A percentile compares a stretch with the other conserved stretches of the same genome.
Conservation (phyloP, 2,113 vertebrate genomes). For the Ailurus styani region DNA sequence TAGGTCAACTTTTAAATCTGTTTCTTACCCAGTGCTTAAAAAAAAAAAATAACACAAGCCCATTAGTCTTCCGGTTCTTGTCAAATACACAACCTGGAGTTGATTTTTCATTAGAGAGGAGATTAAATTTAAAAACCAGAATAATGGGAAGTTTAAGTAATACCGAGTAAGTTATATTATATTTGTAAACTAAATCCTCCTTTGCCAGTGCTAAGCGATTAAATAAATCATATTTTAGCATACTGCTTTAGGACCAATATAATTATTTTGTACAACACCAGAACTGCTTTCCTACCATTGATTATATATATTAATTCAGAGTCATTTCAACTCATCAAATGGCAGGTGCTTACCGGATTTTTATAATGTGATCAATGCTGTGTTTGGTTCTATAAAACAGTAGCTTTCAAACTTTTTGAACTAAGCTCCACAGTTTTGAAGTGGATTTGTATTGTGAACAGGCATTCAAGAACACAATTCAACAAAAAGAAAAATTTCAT, state of each 20-base stretch:
- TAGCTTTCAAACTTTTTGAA: slow-evolving; percentile 12
- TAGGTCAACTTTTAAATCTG: slow-evolving; percentile 48
- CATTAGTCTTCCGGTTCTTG: slow-evolving; percentile 39
- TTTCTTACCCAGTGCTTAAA: slow-evolving; percentile 51
- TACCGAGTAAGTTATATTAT: slow-evolving; percentile 24
- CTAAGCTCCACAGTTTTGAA: not conserved
- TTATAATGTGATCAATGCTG: not conserved
- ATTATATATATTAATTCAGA: slow-evolving; percentile 28
- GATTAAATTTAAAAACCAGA: slow-evolving; percentile 54
- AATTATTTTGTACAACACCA: not conserved
- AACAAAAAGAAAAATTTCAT: not conserved
- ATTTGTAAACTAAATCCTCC: slow-evolving; percentile 30
- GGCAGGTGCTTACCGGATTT: not conserved
- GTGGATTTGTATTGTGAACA: not conserved
- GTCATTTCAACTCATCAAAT: slow-evolving; percentile 26
- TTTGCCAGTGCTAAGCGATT: slow-evolving; percentile 37
- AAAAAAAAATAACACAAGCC: not conserved
- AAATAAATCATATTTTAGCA: slow-evolving; percentile 37
- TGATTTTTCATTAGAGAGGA: slow-evolving; percentile 43
- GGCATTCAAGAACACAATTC: not conserved
- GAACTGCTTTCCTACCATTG: slow-evolving; percentile 21
- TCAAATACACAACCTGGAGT: slow-evolving; percentile 18
- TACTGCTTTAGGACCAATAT: not conserved
- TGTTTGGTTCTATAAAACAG: not conserved
- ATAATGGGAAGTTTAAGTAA: slow-evolving; percentile 43